These are phyloP conservation scores for Xenentodon cancila DNA, from an alignment of 2,797 vertebrate species.

Conservation along the genomic window DNA sequence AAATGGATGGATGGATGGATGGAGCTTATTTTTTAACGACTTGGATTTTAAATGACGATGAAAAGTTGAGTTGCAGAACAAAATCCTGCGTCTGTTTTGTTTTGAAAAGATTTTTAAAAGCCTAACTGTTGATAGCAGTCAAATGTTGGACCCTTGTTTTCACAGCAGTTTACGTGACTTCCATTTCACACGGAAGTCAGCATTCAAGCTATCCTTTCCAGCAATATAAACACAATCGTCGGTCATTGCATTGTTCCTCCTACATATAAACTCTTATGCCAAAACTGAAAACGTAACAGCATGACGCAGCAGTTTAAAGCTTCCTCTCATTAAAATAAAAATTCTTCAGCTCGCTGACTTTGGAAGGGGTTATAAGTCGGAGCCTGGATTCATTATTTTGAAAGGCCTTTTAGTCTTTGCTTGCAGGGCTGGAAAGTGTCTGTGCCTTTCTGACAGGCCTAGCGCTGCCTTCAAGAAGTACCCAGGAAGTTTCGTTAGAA, in stretches of 20 bases:
- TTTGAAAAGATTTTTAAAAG: slow-evolving; percentile 4
- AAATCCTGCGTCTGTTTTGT: not conserved
- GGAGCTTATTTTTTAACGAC: not conserved
- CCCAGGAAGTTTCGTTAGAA: slow-evolving; percentile 74
- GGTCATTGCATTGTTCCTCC: not conserved
- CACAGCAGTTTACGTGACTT: no score
- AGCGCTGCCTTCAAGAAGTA: slow-evolving; percentile 46
- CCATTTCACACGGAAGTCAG: no score
- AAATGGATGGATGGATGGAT: no score
- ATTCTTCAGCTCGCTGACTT: slow-evolving; percentile 43
- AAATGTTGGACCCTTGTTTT: not conserved
- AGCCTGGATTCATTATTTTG: slow-evolving; percentile 62
- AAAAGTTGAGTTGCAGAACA: not conserved
- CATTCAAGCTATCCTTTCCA: no score
- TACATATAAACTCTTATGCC: slow-evolving; percentile 12
- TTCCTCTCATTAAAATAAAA: slow-evolving; percentile 74
- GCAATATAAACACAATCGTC: not conserved
- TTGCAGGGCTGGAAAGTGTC: slow-evolving; percentile 45
- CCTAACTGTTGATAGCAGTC: not conserved
- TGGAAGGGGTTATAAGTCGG: slow-evolving; percentile 61
- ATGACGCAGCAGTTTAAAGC: slow-evolving; percentile 60
- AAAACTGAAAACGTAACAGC: slow-evolving; percentile 48
- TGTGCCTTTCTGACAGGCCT: slow-evolving; percentile 52
- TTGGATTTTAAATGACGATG: slow-evolving; percentile 14
- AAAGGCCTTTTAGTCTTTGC: slow-evolving; percentile 48